phyloP scores from a whole-genome alignment of 2,797 vertebrate species.

The Xyrichtys novacula region DNA sequence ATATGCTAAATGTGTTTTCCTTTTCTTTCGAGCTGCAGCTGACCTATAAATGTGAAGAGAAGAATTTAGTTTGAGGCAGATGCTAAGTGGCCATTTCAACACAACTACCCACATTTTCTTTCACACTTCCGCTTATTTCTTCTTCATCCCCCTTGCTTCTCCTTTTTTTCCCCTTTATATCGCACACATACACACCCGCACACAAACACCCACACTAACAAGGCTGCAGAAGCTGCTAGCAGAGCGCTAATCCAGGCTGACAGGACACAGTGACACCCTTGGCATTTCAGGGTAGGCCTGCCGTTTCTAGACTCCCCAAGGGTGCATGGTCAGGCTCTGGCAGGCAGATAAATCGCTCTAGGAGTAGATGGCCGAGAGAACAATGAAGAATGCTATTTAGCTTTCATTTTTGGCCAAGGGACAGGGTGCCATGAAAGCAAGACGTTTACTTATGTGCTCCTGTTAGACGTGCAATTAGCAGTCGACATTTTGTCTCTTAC shows the following conservation, averaged over 20 bases:
- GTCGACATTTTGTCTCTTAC: slow-evolving; percentile 28
- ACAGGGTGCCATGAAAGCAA: slow-evolving; percentile 35
- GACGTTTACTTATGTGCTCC: slow-evolving; percentile 45
- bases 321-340: slow-evolving; percentile 70
- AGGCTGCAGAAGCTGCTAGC: slow-evolving; percentile 68
- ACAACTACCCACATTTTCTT: slow-evolving; percentile 41
- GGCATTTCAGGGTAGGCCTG: slow-evolving; percentile 82
- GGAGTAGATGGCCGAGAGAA: slow-evolving; percentile 55
- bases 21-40: slow-evolving; percentile 23
- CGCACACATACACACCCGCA: slow-evolving; percentile 48
- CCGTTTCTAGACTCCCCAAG: slow-evolving; percentile 71
- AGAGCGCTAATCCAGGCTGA: slow-evolving; percentile 81
- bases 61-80: slow-evolving; percentile 30
- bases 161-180: slow-evolving; percentile 42
- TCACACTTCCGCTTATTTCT: slow-evolving; percentile 45
- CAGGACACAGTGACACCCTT: slow-evolving; percentile 82
- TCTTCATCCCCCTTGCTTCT: slow-evolving; percentile 26
- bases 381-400: slow-evolving; percentile 60
- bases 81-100: slow-evolving; percentile 45
- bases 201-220: slow-evolving; percentile 65
- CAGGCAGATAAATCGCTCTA: slow-evolving; percentile 69
- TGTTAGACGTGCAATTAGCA: slow-evolving; percentile 36
- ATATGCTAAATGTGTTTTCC: slow-evolving; percentile 3
- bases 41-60: slow-evolving; percentile 54
- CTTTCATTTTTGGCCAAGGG: slow-evolving; percentile 48